Evolutionary conservation across 2,888 invertebrate species (phyloP), one percentile per base, ranked within the genome.

Genomic region (Aphelenchoides bicaudatus): DNA sequence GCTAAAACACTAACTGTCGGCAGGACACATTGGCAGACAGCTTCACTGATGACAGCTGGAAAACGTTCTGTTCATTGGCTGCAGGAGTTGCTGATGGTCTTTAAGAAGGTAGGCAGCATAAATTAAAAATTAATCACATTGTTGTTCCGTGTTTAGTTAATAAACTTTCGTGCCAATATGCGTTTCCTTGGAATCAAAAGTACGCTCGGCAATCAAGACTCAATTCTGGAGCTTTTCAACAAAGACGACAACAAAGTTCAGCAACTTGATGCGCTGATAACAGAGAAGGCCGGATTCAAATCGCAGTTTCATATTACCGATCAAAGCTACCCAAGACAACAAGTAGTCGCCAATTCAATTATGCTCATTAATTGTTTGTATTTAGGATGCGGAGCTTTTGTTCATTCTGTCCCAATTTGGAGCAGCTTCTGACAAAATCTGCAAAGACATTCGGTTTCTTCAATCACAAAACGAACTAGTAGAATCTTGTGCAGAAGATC

Each of bases 171-270:
- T 52, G 89, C 91, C 78, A 25, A 43, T 6, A 83, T 94, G 1
- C 85, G 89, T 61, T 96, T 94, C 82, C 86, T 98, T 21, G 96
- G 98, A 6, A 91, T 92, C 8, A 98, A 99, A 81, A 98, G 98
- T 13, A 98, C 98, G 2, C 98, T 98, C 0, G 98, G 98, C 28
- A 71, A 62, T n/a, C 71, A 66, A 38, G 78, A 78, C 38, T 74
- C 77, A 5, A 74, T 96, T 81, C 81, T 98, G 61, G 88, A 91
- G 76, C 85, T 98, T 0, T 94, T 98, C 80, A 86, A 90, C 68
- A 90, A 85, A 16, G 87, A 98, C 77, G 84, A 87, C 19, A 83
- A 84, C 1, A 94, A 93, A 58, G 76, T 98, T 0, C 87, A 88
- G 68, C 74, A 83, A 39, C 81, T 99, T 38, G 98, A 98, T 79